phyloP scores from a whole-genome alignment of 1,140 invertebrate genomes.

The Tachypleus tridentatus region DNA sequence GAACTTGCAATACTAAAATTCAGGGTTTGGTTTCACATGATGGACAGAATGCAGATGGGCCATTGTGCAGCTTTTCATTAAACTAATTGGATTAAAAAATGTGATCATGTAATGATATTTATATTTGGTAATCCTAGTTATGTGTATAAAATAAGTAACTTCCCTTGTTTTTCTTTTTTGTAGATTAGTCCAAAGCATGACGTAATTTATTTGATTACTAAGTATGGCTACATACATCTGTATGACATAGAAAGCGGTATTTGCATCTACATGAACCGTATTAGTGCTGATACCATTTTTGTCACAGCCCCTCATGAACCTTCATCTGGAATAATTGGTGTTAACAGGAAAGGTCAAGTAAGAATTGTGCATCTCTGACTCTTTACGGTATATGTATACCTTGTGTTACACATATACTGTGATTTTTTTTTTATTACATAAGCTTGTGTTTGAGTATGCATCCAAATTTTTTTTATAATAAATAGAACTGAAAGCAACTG shows the following conservation, averaged over 20 bases:
- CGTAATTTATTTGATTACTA: conserved; percentile 96
- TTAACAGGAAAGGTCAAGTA: conserved; percentile 92
- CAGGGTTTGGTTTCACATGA: no score
- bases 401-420: conserved; percentile 3
- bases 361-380: conserved; percentile 7
- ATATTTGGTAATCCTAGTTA: no score
- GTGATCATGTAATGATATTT: no score
- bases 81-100: no score
- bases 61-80: no score
- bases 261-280: conserved; percentile 98
- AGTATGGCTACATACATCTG: conserved; percentile 98
- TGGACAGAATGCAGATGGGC: no score
- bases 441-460: no score
- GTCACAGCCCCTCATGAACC: conserved; percentile 93
- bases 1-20: no score
- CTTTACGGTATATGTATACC: neutral
- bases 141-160: no score
- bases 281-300: conserved; percentile 97
- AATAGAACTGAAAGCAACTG: no score
- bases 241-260: conserved; percentile 98
- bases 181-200: conserved; percentile 82
- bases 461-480: no score
- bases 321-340: conserved; percentile 94
- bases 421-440: neutral
- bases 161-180: neutral